Evolutionary conservation across 35 echinoderm and acorn worm species (phyloP).

Genomic region (Lytechinus variegatus): DNA sequence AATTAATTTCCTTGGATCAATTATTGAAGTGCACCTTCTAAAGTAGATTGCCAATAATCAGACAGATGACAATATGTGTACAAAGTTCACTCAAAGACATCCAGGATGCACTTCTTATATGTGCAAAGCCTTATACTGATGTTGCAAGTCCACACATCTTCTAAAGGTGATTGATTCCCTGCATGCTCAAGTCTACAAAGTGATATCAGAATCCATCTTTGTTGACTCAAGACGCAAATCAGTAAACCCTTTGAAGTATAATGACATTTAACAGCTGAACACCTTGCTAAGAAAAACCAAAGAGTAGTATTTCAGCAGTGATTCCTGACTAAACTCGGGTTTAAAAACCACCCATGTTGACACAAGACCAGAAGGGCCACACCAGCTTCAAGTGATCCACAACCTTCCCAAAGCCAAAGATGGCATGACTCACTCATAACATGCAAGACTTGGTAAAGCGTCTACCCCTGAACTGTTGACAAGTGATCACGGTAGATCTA

Average conservation of each 20-base stretch:
- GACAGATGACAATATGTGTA: not conserved
- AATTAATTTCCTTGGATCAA: not conserved
- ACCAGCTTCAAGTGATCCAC: not conserved
- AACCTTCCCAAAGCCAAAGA: not conserved
- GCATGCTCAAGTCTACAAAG: not conserved
- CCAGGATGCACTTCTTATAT: not conserved
- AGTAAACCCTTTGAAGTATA: too few species aligned
- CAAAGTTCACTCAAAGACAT: not conserved
- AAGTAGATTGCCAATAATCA: not conserved
- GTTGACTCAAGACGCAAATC: not conserved
- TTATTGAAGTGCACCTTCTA: not conserved
- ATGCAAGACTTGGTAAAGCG: not conserved
- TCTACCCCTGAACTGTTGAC: not conserved
- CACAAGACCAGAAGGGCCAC: not conserved
- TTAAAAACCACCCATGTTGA: slow-evolving; percentile 12
- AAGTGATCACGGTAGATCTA: not conserved
- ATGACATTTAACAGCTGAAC: too few species aligned
- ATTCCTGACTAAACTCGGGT: too few species aligned
- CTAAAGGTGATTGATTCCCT: not conserved
- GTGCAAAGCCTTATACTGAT: not conserved
- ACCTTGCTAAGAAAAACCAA: too few species aligned
- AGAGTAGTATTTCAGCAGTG: too few species aligned
- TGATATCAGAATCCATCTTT: not conserved
- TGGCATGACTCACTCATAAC: not conserved
- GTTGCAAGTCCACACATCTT: not conserved